Evolutionary conservation across 2,888 invertebrate species (phyloP).

Genomic region (Lucinisca nassula): DNA sequence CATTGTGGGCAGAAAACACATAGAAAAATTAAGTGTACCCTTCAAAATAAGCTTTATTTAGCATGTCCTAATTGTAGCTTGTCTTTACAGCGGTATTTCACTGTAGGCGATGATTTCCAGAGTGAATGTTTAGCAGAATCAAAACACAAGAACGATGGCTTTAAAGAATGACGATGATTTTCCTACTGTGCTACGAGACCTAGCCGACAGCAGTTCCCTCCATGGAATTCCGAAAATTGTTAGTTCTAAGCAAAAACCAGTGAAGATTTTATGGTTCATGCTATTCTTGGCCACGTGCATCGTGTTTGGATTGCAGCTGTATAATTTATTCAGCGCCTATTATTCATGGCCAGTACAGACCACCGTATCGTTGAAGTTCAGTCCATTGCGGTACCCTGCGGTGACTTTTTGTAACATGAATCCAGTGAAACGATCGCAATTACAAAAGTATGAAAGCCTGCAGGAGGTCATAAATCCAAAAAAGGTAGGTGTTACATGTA

Average conservation of each 20-base stretch:
- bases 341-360: slow-evolving; percentile 69
- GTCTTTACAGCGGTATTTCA: no score
- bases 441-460: slow-evolving; percentile 13
- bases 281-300: slow-evolving; percentile 55
- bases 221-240: slow-evolving; percentile 61
- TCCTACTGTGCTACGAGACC: no score
- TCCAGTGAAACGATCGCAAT: slow-evolving; percentile 60
- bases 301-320: slow-evolving; percentile 55
- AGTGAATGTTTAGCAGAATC: no score
- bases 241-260: slow-evolving; percentile 28
- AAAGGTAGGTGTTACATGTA: slow-evolving; percentile 10
- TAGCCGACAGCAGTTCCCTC: slow-evolving; percentile 56
- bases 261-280: slow-evolving; percentile 59
- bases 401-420: slow-evolving; percentile 79
- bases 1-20: no score
- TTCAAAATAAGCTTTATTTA: no score
- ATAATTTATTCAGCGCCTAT: slow-evolving; percentile 53
- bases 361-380: slow-evolving; percentile 68
- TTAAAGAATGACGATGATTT: no score
- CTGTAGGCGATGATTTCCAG: no score
- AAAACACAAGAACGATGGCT: no score
- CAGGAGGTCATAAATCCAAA: slow-evolving; percentile 39
- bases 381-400: slow-evolving; percentile 71
- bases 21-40: no score
- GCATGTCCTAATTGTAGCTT: no score